These are phyloP conservation scores for Hydrolagus colliei DNA, from an alignment of 2,797 vertebrate genomes.

Conservation along the genomic window DNA sequence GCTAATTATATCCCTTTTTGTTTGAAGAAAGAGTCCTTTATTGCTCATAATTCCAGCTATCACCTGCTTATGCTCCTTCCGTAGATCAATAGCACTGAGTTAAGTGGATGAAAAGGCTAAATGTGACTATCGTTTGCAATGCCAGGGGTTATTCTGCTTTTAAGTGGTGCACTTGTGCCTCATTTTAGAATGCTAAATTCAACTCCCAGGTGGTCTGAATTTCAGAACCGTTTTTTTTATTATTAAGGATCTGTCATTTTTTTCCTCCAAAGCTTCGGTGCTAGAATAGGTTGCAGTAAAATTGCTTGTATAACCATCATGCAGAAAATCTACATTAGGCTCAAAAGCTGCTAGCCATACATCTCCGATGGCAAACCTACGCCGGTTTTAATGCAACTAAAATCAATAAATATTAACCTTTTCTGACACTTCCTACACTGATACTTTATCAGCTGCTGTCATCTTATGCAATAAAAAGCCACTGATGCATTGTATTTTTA, in stretches of 20 bases:
- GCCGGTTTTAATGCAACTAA: constrained; percentile 53
- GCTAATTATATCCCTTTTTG: constrained; percentile 53
- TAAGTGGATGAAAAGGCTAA: constrained; percentile 58
- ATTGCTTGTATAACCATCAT: constrained; percentile 35
- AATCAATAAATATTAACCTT: constrained; percentile 70
- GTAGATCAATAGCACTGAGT: constrained; percentile 52
- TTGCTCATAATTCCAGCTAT: constrained; percentile 54
- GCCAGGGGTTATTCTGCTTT: constrained; percentile 45
- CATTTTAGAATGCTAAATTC: constrained; percentile 46
- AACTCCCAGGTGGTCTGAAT: constrained; percentile 40
- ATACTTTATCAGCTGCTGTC: constrained; percentile 57
- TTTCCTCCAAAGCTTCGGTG: constrained; percentile 44
- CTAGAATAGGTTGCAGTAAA: constrained; percentile 49
- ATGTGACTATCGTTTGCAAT: constrained; percentile 54
- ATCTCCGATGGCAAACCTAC: constrained; percentile 58
- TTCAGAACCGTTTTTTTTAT: constrained; percentile 43
- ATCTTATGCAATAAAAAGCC: constrained; percentile 49
- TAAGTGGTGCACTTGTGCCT: constrained; percentile 39
- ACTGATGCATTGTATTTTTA: constrained; percentile 53
- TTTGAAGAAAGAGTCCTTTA: constrained; percentile 53
- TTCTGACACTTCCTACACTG: constrained; percentile 55
- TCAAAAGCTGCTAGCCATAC: constrained; percentile 54
- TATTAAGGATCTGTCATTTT: constrained; percentile 49
- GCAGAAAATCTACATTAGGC: constrained; percentile 46
- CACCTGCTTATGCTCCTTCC: constrained; percentile 51